Evolutionary conservation across 1,140 invertebrate genomes (phyloP).

Genomic region (Zaprionus ghesquierei): DNA sequence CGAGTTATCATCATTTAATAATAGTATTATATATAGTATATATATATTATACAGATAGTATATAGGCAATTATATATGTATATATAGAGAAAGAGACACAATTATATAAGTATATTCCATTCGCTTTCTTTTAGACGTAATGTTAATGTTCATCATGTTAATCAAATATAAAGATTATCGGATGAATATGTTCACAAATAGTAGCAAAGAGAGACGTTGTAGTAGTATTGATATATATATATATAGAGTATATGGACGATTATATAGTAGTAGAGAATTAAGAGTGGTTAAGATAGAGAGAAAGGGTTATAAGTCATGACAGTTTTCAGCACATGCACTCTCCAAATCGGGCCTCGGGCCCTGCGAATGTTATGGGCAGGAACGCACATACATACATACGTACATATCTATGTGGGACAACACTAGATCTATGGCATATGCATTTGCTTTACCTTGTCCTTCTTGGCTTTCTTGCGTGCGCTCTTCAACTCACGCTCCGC

Average conservation of each 20-base stretch:
- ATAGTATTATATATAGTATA: slow-evolving; percentile 40
- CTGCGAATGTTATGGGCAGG: not conserved
- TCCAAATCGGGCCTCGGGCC: not conserved
- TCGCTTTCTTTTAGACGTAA: slow-evolving; percentile 27
- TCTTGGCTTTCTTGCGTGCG: slow-evolving; percentile 83
- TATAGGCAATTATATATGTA: slow-evolving; percentile 15
- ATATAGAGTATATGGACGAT: slow-evolving; percentile 18
- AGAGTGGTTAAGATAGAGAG: slow-evolving; percentile 19
- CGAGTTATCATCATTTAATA: slow-evolving; percentile 66
- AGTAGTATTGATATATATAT: slow-evolving; percentile 8
- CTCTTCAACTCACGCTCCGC: slow-evolving; percentile 82
- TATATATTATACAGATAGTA: slow-evolving; percentile 32
- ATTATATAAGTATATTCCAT: slow-evolving; percentile 21
- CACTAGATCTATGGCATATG: not conserved
- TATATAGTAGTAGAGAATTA: slow-evolving; percentile 20
- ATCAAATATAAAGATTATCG: not conserved
- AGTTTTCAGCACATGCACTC: slow-evolving; percentile 18
- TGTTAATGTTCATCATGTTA: slow-evolving; percentile 26
- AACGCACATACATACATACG: no score
- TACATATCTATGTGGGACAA: not conserved
- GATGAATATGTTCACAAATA: slow-evolving; percentile 21
- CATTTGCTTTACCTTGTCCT: slow-evolving; percentile 84
- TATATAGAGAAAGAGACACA: slow-evolving; percentile 43
- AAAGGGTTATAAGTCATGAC: slow-evolving; percentile 11
- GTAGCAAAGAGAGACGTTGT: slow-evolving; percentile 1